Conservation (phyloP, 30 jellyfish, hydroid and myxozoan species). For the Aurelia aurita complex sp. Pacific region DNA sequence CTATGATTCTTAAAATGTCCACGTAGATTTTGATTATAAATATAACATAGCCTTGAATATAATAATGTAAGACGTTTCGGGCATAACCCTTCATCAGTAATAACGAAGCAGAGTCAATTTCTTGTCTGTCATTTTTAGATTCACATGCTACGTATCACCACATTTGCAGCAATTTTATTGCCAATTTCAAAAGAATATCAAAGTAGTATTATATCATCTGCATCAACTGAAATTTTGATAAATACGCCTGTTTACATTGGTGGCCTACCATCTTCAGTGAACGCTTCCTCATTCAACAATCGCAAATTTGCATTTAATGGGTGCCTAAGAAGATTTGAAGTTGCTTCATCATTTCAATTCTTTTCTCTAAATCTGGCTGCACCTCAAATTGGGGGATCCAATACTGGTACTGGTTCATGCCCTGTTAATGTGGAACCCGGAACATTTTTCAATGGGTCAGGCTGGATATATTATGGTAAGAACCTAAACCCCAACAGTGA, state of each 20-base stretch:
- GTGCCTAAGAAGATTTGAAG: conserved; percentile 89
- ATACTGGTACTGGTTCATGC: conserved; percentile 88
- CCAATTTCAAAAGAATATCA: conserved; percentile 97
- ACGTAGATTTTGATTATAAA: too few relatives aligned
- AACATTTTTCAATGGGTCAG: conserved; percentile 71
- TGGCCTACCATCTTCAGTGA: conserved; percentile 83
- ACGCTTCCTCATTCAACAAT: conserved; percentile 55
- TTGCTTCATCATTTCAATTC: conserved; percentile 88
- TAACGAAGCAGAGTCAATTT: too few relatives aligned
- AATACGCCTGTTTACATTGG: conserved; percentile 89
- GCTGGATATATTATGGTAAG: conserved; percentile 89
- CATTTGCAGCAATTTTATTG: conserved; percentile 84
- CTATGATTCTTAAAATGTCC: too few relatives aligned
- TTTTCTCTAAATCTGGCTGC: conserved; percentile 73
- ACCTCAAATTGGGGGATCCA: conserved; percentile 83
- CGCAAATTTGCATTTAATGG: conserved; percentile 84
- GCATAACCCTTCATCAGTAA: too few relatives aligned
- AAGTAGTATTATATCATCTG: conserved; percentile 33
- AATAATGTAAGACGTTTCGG: too few relatives aligned
- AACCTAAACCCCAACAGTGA: too few relatives aligned
- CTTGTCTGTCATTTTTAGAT: conserved; percentile 45
- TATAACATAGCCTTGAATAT: too few relatives aligned
- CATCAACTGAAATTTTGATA: conserved; percentile 48
- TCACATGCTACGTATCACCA: conserved; percentile 83
- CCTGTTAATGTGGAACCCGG: conserved; percentile 92